A percentile compares a stretch with the other conserved stretches of the same genome.
Evolutionary conservation across 2,797 vertebrate species (phyloP).

Genomic region (Setipinna tenuifilis): DNA sequence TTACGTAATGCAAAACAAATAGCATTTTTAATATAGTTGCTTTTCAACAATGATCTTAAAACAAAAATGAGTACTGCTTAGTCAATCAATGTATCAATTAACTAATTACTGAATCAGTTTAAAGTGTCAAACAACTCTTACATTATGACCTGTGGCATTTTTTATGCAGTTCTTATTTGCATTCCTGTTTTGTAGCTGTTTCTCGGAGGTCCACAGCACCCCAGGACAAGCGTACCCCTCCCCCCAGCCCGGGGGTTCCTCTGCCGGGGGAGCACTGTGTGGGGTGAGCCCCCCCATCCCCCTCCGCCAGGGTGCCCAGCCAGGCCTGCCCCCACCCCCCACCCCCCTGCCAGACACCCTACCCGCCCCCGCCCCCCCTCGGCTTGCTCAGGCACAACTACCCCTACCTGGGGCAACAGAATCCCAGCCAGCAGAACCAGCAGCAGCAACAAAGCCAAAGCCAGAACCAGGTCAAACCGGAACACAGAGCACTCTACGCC

Average conservation of each 20-base stretch:
- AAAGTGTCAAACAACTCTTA: no score
- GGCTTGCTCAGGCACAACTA: slow-evolving; percentile 84
- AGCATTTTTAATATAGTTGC: no score
- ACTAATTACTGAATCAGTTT: no score
- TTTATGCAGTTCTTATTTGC: no score
- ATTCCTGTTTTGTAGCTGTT: slow-evolving; percentile 70
- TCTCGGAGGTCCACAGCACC: slow-evolving; percentile 80
- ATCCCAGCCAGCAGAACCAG: slow-evolving; percentile 59
- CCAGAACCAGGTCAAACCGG: slow-evolving; percentile 87
- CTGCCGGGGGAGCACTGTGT: slow-evolving; percentile 78
- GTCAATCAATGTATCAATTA: no score
- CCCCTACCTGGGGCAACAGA: slow-evolving; percentile 80
- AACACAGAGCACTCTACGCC: slow-evolving; percentile 92
- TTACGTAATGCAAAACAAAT: no score
- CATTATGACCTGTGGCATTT: no score
- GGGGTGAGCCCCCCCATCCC: slow-evolving; percentile 79
- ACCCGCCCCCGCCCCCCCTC: slow-evolving; percentile 80
- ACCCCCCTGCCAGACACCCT: slow-evolving; percentile 73
- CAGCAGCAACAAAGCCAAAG: slow-evolving; percentile 60
- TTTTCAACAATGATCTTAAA: no score
- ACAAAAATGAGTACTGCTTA: no score
- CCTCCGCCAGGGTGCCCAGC: slow-evolving; percentile 69
- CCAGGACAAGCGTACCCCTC: slow-evolving; percentile 80
- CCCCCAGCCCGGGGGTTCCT: slow-evolving; percentile 84
- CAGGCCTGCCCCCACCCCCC: slow-evolving; percentile 61